A percentile compares a stretch with the other conserved stretches of the same genome.
Evolutionary conservation across 1,140 invertebrate genomes (phyloP).

Genomic region (Bicyclus anynana): DNA sequence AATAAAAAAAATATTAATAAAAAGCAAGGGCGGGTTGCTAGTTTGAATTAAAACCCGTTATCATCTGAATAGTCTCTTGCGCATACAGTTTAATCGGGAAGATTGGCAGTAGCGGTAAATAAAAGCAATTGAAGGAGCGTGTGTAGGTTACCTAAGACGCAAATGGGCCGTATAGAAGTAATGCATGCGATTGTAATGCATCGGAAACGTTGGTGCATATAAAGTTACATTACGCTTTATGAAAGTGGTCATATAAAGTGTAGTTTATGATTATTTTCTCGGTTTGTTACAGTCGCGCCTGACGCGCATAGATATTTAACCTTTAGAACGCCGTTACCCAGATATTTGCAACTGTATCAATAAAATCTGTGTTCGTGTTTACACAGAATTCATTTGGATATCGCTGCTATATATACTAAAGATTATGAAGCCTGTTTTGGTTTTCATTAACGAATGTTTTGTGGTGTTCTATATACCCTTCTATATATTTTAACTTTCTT

Average conservation of each 20-base stretch:
- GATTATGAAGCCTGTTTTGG: too few relatives aligned
- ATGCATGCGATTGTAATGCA: slow-evolving; percentile 30
- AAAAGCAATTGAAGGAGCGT: slow-evolving; percentile 7
- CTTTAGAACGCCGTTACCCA: slow-evolving; percentile 11
- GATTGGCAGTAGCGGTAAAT: slow-evolving; percentile 12
- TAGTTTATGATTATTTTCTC: slow-evolving; percentile 39
- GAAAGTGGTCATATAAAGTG: slow-evolving; percentile 35
- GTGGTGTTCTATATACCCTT: too few relatives aligned
- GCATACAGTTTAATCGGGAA: slow-evolving; percentile 6
- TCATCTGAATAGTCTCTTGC: slow-evolving; percentile 5
- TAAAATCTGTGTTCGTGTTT: slow-evolving; percentile 8
- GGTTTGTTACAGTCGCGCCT: slow-evolving; percentile 27
- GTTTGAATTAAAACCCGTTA: slow-evolving; percentile 1
- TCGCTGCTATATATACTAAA: too few relatives aligned
- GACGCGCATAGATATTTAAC: slow-evolving; percentile 33
- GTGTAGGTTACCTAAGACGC: slow-evolving; percentile 22
- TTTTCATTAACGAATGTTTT: too few relatives aligned
- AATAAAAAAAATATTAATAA: too few relatives aligned
- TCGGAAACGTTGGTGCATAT: slow-evolving; percentile 33
- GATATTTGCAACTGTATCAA: slow-evolving; percentile 1
- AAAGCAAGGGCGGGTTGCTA: too few relatives aligned
- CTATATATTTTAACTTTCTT: too few relatives aligned
- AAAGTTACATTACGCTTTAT: slow-evolving; percentile 35
- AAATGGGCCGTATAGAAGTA: slow-evolving; percentile 27
- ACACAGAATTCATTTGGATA: not conserved